Conservation (phyloP, 2,797 vertebrate species). For the Carapus acus region DNA sequence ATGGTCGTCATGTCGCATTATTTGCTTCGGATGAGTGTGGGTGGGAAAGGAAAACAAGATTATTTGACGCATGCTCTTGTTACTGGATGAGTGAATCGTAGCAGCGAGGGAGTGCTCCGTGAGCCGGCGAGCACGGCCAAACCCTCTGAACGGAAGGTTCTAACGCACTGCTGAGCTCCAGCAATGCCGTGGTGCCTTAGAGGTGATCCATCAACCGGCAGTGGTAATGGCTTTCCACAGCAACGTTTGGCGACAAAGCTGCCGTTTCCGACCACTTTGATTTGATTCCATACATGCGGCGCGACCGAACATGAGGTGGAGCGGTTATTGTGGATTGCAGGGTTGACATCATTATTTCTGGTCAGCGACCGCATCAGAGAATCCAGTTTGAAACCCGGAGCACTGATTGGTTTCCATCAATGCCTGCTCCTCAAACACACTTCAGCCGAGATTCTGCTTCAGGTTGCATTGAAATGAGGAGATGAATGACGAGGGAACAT, state of each 20-base stretch:
- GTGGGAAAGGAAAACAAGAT: conserved; percentile 60
- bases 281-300: conserved; percentile 9
- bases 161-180: conserved; percentile 35
- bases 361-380: conserved; percentile 12
- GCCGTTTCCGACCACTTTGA: neutral
- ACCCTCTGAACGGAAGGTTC: conserved; percentile 40
- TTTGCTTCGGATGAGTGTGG: conserved; percentile 51
- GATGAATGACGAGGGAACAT: neutral
- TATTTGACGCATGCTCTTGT: conserved; percentile 54
- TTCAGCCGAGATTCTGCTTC: neutral
- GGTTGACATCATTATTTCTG: conserved; percentile 11
- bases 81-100: conserved; percentile 46
- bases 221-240: conserved; percentile 17
- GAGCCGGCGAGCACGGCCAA: conserved; percentile 46
- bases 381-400: neutral
- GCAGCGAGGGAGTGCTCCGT: conserved; percentile 51
- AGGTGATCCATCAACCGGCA: conserved; percentile 37
- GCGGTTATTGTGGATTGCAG: conserved; percentile 18
- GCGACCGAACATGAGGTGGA: conserved; percentile 10
- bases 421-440: neutral
- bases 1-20: conserved; percentile 59
- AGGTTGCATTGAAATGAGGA: neutral
- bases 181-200: conserved; percentile 23
- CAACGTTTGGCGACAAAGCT: conserved; percentile 16
- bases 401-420: neutral